Evolutionary conservation across 1,140 invertebrate genomes (phyloP), one percentile per base, ranked within the genome.

Genomic region (Coenobita brevimanus): DNA sequence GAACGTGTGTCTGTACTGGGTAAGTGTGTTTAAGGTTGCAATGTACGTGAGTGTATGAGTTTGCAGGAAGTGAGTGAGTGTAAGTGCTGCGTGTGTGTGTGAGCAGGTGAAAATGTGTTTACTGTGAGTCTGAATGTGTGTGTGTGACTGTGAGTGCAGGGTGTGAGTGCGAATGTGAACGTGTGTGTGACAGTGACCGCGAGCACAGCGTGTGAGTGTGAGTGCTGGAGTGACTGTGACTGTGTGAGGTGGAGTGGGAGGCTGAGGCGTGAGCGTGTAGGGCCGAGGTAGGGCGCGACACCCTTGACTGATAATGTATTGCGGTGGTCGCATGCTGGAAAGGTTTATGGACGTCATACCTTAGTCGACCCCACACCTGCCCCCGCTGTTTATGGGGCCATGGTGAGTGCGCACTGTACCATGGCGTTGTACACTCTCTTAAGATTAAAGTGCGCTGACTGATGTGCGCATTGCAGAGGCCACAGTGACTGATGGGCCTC

Each of bases 301-400:
- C 50, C 76, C 50, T 50, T 57, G 41, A 50, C 54, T 80, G 78
- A 80, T 80, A 38, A 80, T 62, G 54, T 80, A 80, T 57, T 62
- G 54, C 62, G 27, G 78, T 30, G 78, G 54, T 57, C 78, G 50
- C 54, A 60, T 80, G 54, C 50, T 80, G 78, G 30, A 80, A 62
- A 62, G 54, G 78, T 80, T 80, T 80, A 80, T 80, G 54, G 78
- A 46, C 54, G 78, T 80, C 78, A 80, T 80, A 80, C 54, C 30
- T 80, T 62, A 80, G 43, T 62, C 79, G 57, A 62, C 79, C 54
- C 76, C 76, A 57, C 76, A 79, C 76, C 41, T 57, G 50, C 76
- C 41, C 76, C 36, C 76, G 50, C 76, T 79, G 76, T 79, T 79
- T 79, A 79, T 79, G 76, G 76, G 43, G 50, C 50, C 76, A 46